Percentiles rank a stretch among this genome's conserved stretches.
phyloP scores from a whole-genome alignment of 2,888 invertebrate species.

The Hirtodrosophila cameraria region DNA sequence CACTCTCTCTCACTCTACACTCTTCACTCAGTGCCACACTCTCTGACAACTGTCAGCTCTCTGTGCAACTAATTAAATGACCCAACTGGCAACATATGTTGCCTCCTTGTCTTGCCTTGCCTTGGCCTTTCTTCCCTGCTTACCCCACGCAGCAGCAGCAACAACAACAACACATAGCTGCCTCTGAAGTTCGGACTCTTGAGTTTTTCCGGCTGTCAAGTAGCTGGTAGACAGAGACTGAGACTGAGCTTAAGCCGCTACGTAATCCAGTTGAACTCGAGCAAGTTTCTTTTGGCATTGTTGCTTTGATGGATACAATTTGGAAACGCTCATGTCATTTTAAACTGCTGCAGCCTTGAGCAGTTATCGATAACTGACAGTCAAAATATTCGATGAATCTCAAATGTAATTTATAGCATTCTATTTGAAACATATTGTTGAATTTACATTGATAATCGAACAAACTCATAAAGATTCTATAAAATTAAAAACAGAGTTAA shows the following conservation, averaged over 20 bases:
- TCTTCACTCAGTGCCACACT: slow-evolving; percentile 51
- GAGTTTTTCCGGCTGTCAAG: slow-evolving; percentile 46
- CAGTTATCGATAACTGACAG: slow-evolving; percentile 41
- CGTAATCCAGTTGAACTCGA: slow-evolving; percentile 43
- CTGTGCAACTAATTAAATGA: slow-evolving; percentile 74
- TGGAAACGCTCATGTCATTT: slow-evolving; percentile 27
- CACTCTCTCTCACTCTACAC: slow-evolving; percentile 12
- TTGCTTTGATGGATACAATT: slow-evolving; percentile 40
- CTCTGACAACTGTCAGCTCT: slow-evolving; percentile 70
- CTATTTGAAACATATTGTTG: too few species aligned
- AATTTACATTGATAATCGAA: too few species aligned
- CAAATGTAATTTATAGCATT: background rate
- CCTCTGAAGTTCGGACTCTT: slow-evolving; percentile 42
- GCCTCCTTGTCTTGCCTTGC: slow-evolving; percentile 13
- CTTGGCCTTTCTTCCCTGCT: slow-evolving; percentile 20
- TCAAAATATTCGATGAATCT: slow-evolving; percentile 4
- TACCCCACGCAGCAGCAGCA: slow-evolving; percentile 58
- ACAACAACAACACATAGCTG: slow-evolving; percentile 34
- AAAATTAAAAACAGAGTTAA: too few species aligned
- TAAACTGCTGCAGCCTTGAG: slow-evolving; percentile 4
- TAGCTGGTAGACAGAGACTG: slow-evolving; percentile 40
- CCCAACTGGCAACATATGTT: slow-evolving; percentile 77
- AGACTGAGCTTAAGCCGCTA: slow-evolving; percentile 54
- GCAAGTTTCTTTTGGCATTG: slow-evolving; percentile 19
- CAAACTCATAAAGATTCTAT: too few species aligned